Evolutionary conservation across 2,888 invertebrate genomes (phyloP), one percentile per base, ranked within the genome.

Genomic region (Barypeithes pellucidus): DNA sequence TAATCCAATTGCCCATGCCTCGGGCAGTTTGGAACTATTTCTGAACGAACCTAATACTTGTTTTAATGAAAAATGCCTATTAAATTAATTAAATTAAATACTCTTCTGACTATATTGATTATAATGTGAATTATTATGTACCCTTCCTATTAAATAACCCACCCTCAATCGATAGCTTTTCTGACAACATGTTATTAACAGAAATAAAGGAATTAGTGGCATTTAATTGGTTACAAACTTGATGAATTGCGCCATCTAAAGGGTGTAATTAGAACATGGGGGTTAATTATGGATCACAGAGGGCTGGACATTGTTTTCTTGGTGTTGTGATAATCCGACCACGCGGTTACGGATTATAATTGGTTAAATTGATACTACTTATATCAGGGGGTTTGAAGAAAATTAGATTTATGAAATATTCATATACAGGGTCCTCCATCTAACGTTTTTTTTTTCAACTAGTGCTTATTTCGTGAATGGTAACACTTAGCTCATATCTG

Each of bases 201-300:
- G n/a, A 12, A 29, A 29, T 14, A 24, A 24, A 52, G 24, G 52
- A 52, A 52, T 52, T 29, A 29, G 14, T 29, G n/a, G 52, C n/a
- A 24, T 52, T 24, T 52, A 52, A 52, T 52, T 52, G 52, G 52
- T 52, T 52, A 52, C 52, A 52, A 29, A 24, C 22, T 14, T 52
- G 52, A 52, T 52, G 52, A 52, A 52, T 29, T 14, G 52, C 52
- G 29, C 29, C 29, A 52, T 52, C 65, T 39, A 18, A 62, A 24
- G 65, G 36, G 29, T 65, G 33, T 65, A 65, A 50, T 65, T 47
- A 22, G 11, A 47, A 52, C 62, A 16, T 36, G 50, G 18, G 63
- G 36, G 47, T 36, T 65, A 65, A 65, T 65, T 65, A 65, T 47
- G 18, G 36, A 33, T 52, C 33, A 18, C 14, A 50, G 20, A 65